Base-by-base conservation (phyloP, 1,140 invertebrate species). In the Acromyrmex charruanus region DNA sequence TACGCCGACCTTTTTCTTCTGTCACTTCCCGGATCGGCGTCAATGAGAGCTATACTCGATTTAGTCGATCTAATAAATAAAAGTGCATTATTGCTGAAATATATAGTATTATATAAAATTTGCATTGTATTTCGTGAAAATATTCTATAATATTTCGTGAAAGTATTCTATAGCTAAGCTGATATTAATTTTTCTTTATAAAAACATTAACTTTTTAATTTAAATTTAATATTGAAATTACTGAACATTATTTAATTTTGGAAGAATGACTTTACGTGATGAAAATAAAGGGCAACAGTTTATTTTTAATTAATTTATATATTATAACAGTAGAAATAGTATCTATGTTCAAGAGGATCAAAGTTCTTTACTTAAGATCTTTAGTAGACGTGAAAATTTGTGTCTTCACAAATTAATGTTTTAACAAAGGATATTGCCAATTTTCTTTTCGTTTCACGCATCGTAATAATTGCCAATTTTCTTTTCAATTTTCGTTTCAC, bases 21-120 rank as follows among this genome's bases (percentile, higher is more conserved):
- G 55, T 93, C 90, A 14, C 90, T 88, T 80, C 88, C 90, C 6
- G 92, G 92, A 89, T 94, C 93, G 12, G 90, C 93, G 18, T 93
- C 92, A 4, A 91, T 72, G 31, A 94, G 31, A n/a, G 89, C 87
- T 63, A 94, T 93, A 21, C 90, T 92, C 49, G 93, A 93, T 68
- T 71, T 90, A 0, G 69, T 86, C 12, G 21, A 1, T 25, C 92
- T 91, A n/a, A 21, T 49, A 53, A 79, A 71, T 12, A 3, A 21
- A 86, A 44, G 31, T 31, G 21, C 59, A 44, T 55, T 28, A 49
- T n/a, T 21, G 9, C 12, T 53, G 16, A 68, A 80, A 49, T 53
- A 53, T 44, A 21, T 21, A 21, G 21, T 21, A 44, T 44, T 10
- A 44, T 10, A 21, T n/a, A 75, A 53, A 53, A 74, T n/a, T 74